phyloP scores from a whole-genome alignment of 2,888 invertebrate genomes.

The Eudemis profundana region DNA sequence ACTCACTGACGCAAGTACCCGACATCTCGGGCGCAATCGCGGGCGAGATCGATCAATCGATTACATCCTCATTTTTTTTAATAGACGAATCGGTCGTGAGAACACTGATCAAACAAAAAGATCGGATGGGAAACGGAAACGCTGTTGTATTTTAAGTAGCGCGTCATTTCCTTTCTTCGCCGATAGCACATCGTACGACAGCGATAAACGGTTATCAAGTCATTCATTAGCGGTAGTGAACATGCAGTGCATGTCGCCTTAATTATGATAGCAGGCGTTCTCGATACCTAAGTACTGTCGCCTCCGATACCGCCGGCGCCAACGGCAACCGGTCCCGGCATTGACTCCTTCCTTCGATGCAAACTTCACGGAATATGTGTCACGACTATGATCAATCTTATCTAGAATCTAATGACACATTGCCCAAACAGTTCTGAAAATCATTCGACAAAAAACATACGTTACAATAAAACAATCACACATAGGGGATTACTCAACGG shows the following conservation, averaged over 20 bases:
- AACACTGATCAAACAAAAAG: conserved; percentile 66
- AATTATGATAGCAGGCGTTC: conserved; percentile 55
- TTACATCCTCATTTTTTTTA: conserved; percentile 66
- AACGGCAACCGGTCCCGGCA: conserved; percentile 42
- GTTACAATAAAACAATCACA: conserved; percentile 57
- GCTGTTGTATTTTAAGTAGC: conserved; percentile 71
- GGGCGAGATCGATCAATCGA: conserved; percentile 61
- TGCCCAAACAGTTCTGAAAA: conserved; percentile 30
- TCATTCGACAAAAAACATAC: conserved; percentile 48
- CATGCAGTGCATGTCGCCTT: conserved; percentile 59
- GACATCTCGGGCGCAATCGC: conserved; percentile 63
- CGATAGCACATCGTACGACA: conserved; percentile 65
- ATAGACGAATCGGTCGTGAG: conserved; percentile 68
- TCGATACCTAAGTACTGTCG: conserved; percentile 53
- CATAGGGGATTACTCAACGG: conserved; percentile 67
- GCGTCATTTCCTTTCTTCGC: conserved; percentile 76
- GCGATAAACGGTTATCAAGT: conserved; percentile 71
- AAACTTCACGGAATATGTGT: conserved; percentile 32
- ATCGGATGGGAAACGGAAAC: conserved; percentile 77
- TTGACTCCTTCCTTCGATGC: conserved; percentile 23
- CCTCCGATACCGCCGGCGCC: conserved; percentile 47
- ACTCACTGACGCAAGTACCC: conserved; percentile 66
- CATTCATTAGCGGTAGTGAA: conserved; percentile 70
- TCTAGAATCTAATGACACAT: conserved; percentile 33
- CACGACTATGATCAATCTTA: conserved; percentile 32